Conservation (phyloP, 2,113 vertebrate genomes). For the Ceyx melanurus region DNA sequence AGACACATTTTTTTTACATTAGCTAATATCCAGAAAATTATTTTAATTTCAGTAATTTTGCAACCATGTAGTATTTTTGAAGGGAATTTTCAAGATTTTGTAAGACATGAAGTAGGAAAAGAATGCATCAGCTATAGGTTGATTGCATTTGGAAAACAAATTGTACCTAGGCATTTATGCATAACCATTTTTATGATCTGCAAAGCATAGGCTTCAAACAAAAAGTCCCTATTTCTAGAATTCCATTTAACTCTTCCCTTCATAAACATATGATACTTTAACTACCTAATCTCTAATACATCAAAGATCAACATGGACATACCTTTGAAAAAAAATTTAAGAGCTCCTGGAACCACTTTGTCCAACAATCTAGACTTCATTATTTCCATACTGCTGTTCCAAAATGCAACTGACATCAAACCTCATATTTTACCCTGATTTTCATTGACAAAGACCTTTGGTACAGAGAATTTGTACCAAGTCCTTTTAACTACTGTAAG, state of each 20-base stretch:
- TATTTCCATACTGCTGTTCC: background rate
- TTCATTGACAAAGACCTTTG: background rate
- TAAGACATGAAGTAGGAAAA: background rate
- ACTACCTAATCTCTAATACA: background rate
- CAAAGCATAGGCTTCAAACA: background rate
- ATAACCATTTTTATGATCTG: background rate
- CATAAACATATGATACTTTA: background rate
- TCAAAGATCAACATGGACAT: background rate
- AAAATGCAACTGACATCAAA: background rate
- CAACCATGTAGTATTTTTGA: background rate
- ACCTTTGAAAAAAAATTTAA: background rate
- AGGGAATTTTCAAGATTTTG: background rate
- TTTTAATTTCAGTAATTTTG: background rate
- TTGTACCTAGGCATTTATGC: background rate
- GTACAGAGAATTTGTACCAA: background rate
- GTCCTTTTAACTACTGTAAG: background rate
- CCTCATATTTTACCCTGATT: background rate
- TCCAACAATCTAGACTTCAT: background rate
- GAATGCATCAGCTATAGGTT: background rate
- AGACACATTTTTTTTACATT: background rate
- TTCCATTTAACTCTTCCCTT: background rate
- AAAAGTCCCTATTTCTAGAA: background rate
- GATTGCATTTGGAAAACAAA: background rate
- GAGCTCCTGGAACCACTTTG: background rate
- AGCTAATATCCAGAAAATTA: background rate